Percentiles rank a stretch among this genome's conserved stretches.
Conservation (phyloP, 1,140 invertebrate species). For the Mylabris phalerata region DNA sequence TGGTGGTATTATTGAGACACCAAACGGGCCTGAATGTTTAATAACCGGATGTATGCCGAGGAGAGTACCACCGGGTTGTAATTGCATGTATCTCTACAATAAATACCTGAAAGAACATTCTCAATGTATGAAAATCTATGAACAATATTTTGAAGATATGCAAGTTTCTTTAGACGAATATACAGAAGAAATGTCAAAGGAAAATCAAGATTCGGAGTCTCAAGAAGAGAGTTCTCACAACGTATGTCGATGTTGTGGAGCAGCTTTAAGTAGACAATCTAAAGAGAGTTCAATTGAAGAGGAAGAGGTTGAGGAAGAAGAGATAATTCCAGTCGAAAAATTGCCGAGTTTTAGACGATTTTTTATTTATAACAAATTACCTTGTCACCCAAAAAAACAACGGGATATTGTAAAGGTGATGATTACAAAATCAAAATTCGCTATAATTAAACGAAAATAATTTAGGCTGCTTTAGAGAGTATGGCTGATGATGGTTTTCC, state of each 20-base stretch:
- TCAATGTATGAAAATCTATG: constrained; percentile 24
- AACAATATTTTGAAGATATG: constrained; percentile 18
- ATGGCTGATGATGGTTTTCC: constrained; percentile 37
- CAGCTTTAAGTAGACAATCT: no score
- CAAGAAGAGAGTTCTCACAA: not conserved
- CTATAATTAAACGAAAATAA: constrained; percentile 5
- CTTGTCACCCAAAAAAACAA: constrained; percentile 19
- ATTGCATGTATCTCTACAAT: constrained; percentile 29
- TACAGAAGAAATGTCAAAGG: constrained; percentile 17
- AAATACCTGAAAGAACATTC: constrained; percentile 25
- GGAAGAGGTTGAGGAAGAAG: not conserved
- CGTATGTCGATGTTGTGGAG: no score
- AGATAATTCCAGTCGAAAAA: not conserved
- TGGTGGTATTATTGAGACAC: constrained; percentile 5
- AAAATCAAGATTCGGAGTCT: not conserved
- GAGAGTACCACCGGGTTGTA: constrained; percentile 11
- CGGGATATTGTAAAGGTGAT: constrained; percentile 26
- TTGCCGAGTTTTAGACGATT: constrained; percentile 19
- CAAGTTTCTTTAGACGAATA: constrained; percentile 21
- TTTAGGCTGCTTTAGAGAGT: constrained; percentile 21
- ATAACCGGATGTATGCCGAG: constrained; percentile 13
- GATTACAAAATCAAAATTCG: not conserved
- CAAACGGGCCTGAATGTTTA: constrained; percentile 18
- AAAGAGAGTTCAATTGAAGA: not conserved
- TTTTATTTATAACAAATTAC: constrained; percentile 28